A percentile compares a stretch with the other conserved stretches of the same genome.
phyloP scores from a whole-genome alignment of 2,797 vertebrate genomes.

The Apogon hyalosoma region DNA sequence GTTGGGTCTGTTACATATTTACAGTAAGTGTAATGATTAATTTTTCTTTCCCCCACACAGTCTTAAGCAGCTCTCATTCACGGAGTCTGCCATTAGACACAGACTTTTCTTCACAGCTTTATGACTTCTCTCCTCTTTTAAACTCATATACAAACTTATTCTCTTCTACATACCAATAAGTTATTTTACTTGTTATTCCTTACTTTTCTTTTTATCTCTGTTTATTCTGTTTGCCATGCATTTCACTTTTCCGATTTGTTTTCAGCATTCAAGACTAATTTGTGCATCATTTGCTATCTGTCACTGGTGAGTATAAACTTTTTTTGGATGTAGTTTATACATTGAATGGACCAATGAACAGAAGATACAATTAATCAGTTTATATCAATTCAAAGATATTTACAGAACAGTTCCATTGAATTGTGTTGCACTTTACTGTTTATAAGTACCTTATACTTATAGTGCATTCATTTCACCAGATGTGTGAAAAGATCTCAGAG shows the following conservation, averaged over 20 bases:
- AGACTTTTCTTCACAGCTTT: conserved; percentile 25
- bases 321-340: background rate
- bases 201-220: background rate
- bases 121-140: conserved; percentile 8
- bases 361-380: background rate
- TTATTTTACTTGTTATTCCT: background rate
- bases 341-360: conserved; percentile 2
- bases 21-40: conserved; percentile 85
- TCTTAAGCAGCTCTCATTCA: conserved; percentile 73
- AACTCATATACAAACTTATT: background rate
- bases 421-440: background rate
- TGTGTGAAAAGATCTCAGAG: background rate
- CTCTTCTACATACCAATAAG: background rate
- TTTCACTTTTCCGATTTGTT: conserved; percentile 9
- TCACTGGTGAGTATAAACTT: conserved; percentile 67
- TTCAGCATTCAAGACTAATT: background rate
- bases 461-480: background rate
- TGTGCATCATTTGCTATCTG: conserved; percentile 6
- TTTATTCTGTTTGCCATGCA: background rate
- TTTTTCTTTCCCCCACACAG: conserved; percentile 60
- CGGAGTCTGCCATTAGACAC: conserved; percentile 39
- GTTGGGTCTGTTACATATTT: conserved; percentile 84
- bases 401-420: background rate
- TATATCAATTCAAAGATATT: background rate
- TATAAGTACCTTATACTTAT: no score